Conservation (phyloP, 2,113 vertebrate species). For the Psophia crepitans region DNA sequence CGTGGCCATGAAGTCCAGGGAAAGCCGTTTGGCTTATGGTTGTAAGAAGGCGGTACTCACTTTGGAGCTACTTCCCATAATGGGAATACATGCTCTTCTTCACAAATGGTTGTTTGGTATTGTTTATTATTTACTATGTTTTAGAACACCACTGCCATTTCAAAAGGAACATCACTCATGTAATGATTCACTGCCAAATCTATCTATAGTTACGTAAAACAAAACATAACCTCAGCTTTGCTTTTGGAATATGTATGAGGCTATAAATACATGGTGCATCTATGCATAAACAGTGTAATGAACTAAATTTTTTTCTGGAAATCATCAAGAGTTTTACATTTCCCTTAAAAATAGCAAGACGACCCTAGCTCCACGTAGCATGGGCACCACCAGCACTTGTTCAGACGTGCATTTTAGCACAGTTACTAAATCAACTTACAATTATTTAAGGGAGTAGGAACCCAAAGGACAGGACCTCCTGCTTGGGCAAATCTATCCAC, state of each 20-base stretch:
- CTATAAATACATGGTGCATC: background rate
- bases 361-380: rapidly evolving
- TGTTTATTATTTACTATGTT: background rate
- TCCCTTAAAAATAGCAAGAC: background rate
- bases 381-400: background rate
- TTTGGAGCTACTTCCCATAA: background rate
- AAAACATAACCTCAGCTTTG: background rate
- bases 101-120: background rate
- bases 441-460: background rate
- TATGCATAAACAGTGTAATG: background rate
- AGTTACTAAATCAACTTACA: background rate
- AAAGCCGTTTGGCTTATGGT: background rate
- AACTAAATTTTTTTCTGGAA: background rate
- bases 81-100: background rate
- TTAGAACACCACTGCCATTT: background rate
- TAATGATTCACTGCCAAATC: background rate
- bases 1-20: background rate
- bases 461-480: background rate
- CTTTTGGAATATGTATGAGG: background rate
- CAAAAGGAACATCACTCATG: background rate
- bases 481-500: background rate
- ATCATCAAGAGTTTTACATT: background rate
- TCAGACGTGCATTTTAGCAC: background rate
- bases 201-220: background rate
- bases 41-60: background rate